Conservation (phyloP, 2,113 vertebrate species). For the Manacus vitellinus region DNA sequence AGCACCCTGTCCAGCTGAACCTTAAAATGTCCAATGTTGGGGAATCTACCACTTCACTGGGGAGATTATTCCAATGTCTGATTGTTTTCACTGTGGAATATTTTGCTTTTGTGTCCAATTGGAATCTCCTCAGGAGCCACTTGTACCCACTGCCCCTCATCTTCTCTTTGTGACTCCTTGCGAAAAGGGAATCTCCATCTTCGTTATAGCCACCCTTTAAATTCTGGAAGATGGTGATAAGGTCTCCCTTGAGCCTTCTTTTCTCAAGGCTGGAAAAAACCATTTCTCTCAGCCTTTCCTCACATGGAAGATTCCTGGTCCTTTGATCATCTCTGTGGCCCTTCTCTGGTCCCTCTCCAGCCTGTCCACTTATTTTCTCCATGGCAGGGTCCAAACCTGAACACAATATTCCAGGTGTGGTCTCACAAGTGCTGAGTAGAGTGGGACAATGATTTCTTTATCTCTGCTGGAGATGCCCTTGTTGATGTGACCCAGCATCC, state of each 20-base stretch:
- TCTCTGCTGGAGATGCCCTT: not conserved
- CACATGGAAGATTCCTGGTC: not conserved
- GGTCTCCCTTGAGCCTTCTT: not conserved
- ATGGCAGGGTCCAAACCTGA: not conserved
- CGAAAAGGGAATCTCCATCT: not conserved
- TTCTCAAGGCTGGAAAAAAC: not conserved
- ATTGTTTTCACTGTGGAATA: not conserved
- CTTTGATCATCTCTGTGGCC: not conserved
- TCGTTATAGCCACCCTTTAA: not conserved
- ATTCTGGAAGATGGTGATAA: not conserved
- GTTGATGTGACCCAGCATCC: not conserved
- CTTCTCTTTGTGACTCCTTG: not conserved
- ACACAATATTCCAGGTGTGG: not conserved
- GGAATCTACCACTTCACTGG: not conserved
- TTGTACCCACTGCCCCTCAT: not conserved
- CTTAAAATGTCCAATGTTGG: not conserved
- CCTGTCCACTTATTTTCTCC: not conserved
- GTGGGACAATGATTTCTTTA: not conserved
- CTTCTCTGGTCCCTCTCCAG: not conserved
- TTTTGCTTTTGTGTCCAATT: not conserved
- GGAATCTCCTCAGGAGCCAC: not conserved
- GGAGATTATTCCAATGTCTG: not conserved
- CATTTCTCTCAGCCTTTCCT: not conserved
- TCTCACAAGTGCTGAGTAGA: not conserved
- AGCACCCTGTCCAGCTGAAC: not conserved